Evolutionary conservation across 2,888 invertebrate species (phyloP).

Genomic region (Amphipoea oculea): DNA sequence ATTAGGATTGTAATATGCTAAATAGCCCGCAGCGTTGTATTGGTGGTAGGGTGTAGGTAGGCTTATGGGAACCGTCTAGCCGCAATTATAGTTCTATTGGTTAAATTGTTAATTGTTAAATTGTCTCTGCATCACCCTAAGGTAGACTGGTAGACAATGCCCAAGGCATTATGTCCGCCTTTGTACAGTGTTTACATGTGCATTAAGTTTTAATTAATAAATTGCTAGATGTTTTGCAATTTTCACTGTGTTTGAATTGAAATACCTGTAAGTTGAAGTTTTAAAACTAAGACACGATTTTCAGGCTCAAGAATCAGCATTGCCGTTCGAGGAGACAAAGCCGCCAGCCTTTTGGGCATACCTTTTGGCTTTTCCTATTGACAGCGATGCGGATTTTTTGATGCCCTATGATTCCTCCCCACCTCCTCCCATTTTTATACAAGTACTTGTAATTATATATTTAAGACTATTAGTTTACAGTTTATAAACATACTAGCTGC

Average conservation of each 20-base stretch:
- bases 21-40: constrained; percentile 39
- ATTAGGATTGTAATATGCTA: constrained; percentile 56
- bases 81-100: not conserved
- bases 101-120: too few relatives aligned
- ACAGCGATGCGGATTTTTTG: not conserved
- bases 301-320: not conserved
- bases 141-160: too few relatives aligned
- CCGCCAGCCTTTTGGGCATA: not conserved
- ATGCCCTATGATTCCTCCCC: not conserved
- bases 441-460: not conserved
- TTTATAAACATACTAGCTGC: not conserved
- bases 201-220: too few relatives aligned
- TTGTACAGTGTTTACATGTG: too few relatives aligned
- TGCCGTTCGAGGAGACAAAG: not conserved
- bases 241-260: not conserved
- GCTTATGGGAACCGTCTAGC: not conserved
- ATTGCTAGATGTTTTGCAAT: not conserved
- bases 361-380: too few relatives aligned
- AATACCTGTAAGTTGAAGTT: not conserved
- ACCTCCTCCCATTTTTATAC: not conserved
- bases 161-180: too few relatives aligned
- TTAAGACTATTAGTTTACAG: not conserved
- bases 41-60: constrained; percentile 2
- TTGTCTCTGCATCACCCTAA: too few relatives aligned
- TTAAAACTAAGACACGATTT: not conserved